These are phyloP conservation scores for Ophion obscuratus DNA, from an alignment of 2,888 invertebrate genomes.

Conservation along the genomic window DNA sequence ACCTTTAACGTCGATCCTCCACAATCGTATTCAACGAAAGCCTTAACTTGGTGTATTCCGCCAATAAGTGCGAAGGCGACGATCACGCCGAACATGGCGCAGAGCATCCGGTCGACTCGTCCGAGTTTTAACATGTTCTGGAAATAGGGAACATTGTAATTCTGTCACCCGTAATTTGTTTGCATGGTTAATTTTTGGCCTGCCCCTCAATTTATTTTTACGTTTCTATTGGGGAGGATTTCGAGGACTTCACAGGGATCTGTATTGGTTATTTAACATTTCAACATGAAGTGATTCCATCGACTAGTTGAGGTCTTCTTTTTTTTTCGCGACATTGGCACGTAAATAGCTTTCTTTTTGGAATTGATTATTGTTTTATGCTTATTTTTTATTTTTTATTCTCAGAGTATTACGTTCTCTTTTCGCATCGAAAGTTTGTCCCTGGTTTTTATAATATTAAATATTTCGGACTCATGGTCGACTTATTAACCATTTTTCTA, in stretches of 20 bases:
- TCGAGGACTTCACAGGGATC: constrained; percentile 34
- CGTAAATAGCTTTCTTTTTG: constrained; percentile 1
- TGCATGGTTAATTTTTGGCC: constrained; percentile 23
- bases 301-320: constrained; percentile 28
- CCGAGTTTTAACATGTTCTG: no score
- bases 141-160: not conserved
- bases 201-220: constrained; percentile 16
- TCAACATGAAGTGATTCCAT: constrained; percentile 15
- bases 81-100: no score
- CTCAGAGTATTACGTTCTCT: constrained; percentile 42
- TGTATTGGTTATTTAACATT: constrained; percentile 16
- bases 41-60: no score
- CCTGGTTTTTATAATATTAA: constrained; percentile 18
- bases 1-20: no score
- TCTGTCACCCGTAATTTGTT: constrained; percentile 28
- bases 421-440: constrained; percentile 49
- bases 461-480: not conserved
- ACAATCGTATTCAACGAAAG: no score
- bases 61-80: no score
- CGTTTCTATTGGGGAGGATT: constrained; percentile 11
- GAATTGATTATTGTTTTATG: not conserved
- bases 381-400: constrained; percentile 8
- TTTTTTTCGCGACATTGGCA: not conserved
- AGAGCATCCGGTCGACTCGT: no score
- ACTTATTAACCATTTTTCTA: constrained; percentile 74